A percentile compares a stretch with the other conserved stretches of the same genome.
phyloP scores from a whole-genome alignment of 2,888 invertebrate genomes.

The Serripes groenlandicus region DNA sequence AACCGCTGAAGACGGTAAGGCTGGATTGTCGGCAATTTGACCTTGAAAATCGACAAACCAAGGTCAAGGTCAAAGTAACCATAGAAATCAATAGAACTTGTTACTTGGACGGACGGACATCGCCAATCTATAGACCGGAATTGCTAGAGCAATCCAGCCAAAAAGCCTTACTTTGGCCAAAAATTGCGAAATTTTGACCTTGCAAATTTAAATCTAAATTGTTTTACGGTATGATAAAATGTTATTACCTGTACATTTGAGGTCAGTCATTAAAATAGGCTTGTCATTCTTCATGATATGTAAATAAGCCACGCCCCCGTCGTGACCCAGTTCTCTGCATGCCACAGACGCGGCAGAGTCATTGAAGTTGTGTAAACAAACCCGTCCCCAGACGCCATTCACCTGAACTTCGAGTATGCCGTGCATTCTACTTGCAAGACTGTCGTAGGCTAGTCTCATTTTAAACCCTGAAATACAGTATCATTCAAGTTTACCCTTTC shows the following conservation, averaged over 20 bases:
- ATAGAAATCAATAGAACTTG: no score
- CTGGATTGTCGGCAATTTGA: no score
- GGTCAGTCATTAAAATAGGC: conserved; percentile 75
- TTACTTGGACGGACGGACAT: no score
- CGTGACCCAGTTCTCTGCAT: conserved; percentile 74
- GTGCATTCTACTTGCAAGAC: conserved; percentile 69
- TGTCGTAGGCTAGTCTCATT: conserved; percentile 69
- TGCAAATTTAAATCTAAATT: no score
- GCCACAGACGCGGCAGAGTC: conserved; percentile 90
- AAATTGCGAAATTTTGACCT: no score
- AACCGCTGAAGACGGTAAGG: no score
- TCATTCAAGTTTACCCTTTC: neutral
- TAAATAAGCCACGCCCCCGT: conserved; percentile 79
- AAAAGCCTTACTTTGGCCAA: no score
- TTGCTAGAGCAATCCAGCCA: no score
- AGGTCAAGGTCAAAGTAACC: no score
- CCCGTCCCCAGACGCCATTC: conserved; percentile 90
- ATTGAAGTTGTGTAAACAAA: conserved; percentile 92
- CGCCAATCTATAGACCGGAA: no score
- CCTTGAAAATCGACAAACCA: no score
- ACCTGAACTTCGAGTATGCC: conserved; percentile 90
- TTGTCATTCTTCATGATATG: conserved; percentile 80
- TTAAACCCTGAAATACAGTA: conserved; percentile 69
- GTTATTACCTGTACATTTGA: conserved; percentile 66
- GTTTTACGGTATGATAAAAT: neutral